These are phyloP conservation scores for Mormyrus proboscirostris DNA, from an alignment of 2,797 vertebrate species.

Conservation along the genomic window DNA sequence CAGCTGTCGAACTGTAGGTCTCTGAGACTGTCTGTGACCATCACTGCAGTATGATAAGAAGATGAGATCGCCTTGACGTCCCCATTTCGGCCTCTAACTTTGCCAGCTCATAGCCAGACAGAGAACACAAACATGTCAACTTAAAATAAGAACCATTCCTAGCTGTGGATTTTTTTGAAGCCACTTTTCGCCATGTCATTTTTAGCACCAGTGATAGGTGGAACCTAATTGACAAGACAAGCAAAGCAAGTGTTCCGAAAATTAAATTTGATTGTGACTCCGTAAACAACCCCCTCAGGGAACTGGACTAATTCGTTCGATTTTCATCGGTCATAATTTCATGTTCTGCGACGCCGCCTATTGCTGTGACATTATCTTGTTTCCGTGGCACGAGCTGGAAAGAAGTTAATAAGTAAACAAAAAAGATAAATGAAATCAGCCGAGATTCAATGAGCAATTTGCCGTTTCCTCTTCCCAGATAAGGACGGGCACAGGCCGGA, in stretches of 20 bases:
- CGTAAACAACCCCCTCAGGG: background rate
- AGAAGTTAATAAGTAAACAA: background rate
- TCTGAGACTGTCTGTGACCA: conserved; percentile 83
- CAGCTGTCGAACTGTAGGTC: conserved; percentile 84
- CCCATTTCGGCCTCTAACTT: conserved; percentile 94
- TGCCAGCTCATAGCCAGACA: conserved; percentile 82
- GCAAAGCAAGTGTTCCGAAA: background rate
- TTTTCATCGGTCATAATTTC: background rate
- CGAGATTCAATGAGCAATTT: conserved; percentile 95
- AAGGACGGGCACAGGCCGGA: conserved; percentile 89
- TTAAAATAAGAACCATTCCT: background rate
- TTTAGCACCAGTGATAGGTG: background rate
- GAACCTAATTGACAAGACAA: background rate
- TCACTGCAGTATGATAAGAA: conserved; percentile 93
- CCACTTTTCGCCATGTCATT: background rate
- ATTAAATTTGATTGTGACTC: background rate
- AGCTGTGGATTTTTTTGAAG: background rate
- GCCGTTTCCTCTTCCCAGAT: conserved; percentile 91
- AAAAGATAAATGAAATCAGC: background rate
- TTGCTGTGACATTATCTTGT: background rate
- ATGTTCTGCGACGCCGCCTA: background rate
- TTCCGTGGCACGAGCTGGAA: background rate
- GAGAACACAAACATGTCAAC: background rate
- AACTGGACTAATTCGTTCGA: background rate
- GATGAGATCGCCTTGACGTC: conserved; percentile 84